These are phyloP conservation scores for Bos taurus DNA, from an alignment of 2,113 vertebrate genomes.

Conservation along the genomic window DNA sequence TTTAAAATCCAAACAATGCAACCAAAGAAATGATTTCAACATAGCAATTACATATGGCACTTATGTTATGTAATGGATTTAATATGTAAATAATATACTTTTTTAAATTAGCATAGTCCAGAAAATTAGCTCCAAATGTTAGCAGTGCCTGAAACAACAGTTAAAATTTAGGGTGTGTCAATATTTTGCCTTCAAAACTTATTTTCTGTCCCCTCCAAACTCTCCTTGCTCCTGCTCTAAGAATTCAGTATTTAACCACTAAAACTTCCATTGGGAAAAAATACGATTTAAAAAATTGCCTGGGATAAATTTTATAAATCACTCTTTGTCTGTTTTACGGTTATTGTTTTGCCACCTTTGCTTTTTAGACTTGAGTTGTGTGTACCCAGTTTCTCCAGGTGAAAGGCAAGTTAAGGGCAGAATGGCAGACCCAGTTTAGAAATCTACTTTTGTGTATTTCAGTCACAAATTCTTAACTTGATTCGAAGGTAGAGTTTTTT, in stretches of 20 bases:
- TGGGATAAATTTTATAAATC: conserved; percentile 2
- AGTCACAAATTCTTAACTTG: not conserved
- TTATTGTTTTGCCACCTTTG: not conserved
- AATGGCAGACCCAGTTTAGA: conserved; percentile 21
- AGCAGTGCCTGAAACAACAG: not conserved
- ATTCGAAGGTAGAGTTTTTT: not conserved
- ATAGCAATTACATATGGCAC: conserved; percentile 5
- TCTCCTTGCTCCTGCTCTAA: not conserved
- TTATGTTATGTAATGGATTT: conserved; percentile 23
- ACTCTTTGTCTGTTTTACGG: not conserved
- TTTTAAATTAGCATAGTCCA: conserved; percentile 42
- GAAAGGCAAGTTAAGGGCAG: not conserved
- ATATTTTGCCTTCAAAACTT: not conserved
- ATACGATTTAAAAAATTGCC: not conserved
- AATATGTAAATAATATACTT: conserved; percentile 46
- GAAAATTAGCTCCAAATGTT: conserved; percentile 40
- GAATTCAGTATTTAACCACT: not conserved
- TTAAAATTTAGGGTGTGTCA: not conserved
- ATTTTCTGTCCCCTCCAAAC: not conserved
- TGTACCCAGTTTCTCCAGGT: not conserved
- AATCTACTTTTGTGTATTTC: conserved; percentile 17
- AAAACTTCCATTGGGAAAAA: conserved; percentile 16
- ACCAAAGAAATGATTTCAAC: conserved; percentile 42
- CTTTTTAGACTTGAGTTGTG: not conserved
- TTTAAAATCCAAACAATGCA: conserved; percentile 36